A percentile compares a stretch with the other conserved stretches of the same genome.
Conservation (phyloP, 2,113 vertebrate genomes). For the Crotalus helleri region DNA sequence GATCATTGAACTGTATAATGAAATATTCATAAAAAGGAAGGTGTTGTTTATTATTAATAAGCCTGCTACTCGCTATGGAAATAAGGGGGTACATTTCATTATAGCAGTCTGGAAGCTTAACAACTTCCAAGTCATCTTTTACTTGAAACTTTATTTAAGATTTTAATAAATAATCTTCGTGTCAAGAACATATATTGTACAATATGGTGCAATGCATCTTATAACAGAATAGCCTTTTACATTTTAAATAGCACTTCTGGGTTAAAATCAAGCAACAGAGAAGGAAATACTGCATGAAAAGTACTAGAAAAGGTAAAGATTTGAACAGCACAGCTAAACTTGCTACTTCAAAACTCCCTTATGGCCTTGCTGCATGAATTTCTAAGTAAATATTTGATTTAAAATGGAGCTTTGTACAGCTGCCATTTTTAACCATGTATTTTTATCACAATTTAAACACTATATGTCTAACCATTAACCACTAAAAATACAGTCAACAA, state of each 20-base stretch:
- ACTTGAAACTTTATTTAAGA: slow-evolving; percentile 10
- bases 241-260: background rate
- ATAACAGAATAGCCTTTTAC: background rate
- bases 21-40: slow-evolving; percentile 23
- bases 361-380: background rate
- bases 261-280: background rate
- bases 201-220: background rate
- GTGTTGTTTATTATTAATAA: background rate
- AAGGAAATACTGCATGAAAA: background rate
- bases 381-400: background rate
- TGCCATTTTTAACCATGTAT: background rate
- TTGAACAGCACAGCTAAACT: background rate
- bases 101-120: slow-evolving; percentile 6
- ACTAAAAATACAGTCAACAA: background rate
- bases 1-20: slow-evolving; percentile 18
- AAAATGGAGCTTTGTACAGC: background rate
- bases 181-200: background rate
- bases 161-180: slow-evolving; percentile 9
- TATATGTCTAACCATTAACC: background rate
- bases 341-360: background rate
- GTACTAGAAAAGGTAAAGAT: background rate
- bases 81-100: slow-evolving; percentile 26
- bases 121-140: slow-evolving; percentile 6
- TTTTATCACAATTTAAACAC: background rate
- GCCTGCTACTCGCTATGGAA: slow-evolving; percentile 22